Evolutionary conservation across 2,113 vertebrate genomes (phyloP).

Genomic region (Campylorhamphus procurvoides): DNA sequence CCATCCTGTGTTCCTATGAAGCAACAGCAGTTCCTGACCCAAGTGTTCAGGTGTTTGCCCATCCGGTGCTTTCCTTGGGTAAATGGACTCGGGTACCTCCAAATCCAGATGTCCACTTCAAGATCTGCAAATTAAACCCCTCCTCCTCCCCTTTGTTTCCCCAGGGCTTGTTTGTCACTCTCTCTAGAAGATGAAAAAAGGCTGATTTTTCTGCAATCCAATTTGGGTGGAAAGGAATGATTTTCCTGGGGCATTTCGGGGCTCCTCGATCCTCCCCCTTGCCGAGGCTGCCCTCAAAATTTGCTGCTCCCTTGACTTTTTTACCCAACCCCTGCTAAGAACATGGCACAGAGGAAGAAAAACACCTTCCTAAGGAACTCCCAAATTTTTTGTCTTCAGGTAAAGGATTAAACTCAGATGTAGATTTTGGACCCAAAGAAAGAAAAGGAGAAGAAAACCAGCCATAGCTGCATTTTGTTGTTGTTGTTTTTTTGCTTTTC

Average conservation of each 20-base stretch:
- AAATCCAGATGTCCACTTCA: neutral
- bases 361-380: neutral
- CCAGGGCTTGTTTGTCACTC: neutral
- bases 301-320: neutral
- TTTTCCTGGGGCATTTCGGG: neutral
- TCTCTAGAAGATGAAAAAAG: neutral
- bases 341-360: neutral
- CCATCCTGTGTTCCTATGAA: neutral
- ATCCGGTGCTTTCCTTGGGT: neutral
- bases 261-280: neutral
- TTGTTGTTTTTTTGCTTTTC: neutral
- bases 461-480: neutral
- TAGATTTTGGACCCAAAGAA: neutral
- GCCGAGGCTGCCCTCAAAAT: neutral
- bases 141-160: neutral
- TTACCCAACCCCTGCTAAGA: neutral
- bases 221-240: neutral
- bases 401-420: neutral
- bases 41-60: fast-evolving
- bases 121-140: neutral
- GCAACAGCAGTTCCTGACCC: neutral
- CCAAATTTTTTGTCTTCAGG: neutral
- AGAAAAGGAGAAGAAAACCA: neutral
- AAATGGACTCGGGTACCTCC: neutral
- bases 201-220: neutral